Evolutionary conservation across 2,113 vertebrate genomes (phyloP).

Genomic region (Melanostigma gelatinosum): DNA sequence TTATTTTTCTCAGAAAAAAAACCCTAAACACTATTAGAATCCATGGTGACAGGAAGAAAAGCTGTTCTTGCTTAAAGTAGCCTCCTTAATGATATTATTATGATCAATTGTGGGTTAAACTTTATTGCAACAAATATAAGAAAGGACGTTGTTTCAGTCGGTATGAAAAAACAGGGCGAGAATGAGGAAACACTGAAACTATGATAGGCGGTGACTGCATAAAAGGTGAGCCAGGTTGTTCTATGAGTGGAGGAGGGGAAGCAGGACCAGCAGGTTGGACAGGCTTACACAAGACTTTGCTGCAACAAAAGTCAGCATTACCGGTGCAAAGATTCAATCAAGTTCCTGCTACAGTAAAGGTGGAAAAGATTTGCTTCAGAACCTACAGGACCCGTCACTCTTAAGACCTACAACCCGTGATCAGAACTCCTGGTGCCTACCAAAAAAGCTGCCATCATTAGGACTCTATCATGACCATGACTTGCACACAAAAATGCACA

Average conservation of each 20-base stretch:
- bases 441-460: not conserved
- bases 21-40: not conserved
- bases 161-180: not conserved
- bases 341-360: not conserved
- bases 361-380: not conserved
- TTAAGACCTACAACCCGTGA: not conserved
- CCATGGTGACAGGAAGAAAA: not conserved
- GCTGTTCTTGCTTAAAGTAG: too few species aligned
- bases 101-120: too few species aligned
- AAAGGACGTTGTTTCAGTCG: not conserved
- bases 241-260: conserved; percentile 38
- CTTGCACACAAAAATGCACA: not conserved
- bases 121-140: not conserved
- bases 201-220: not conserved
- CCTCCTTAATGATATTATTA: not conserved
- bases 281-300: conserved; percentile 44
- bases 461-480: not conserved
- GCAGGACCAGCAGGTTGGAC: conserved; percentile 66
- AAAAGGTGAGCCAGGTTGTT: not conserved
- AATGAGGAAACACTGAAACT: conserved; percentile 13
- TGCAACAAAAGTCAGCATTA: conserved; percentile 18
- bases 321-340: not conserved
- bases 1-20: not conserved
- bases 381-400: not conserved
- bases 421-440: not conserved